phyloP scores from a whole-genome alignment of 2,113 vertebrate genomes.

The Chionis minor region DNA sequence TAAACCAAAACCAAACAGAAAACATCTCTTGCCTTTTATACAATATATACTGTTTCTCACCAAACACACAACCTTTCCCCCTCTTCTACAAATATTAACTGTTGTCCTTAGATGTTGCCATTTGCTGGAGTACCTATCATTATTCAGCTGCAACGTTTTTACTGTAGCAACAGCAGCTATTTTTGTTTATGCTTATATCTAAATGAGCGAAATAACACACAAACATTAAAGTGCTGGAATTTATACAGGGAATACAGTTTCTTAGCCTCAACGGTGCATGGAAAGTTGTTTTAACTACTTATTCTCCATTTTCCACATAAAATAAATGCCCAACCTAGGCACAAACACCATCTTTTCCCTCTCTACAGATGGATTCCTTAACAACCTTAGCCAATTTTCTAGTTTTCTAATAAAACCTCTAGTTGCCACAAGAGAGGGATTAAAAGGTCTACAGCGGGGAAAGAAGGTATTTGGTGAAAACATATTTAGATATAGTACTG shows the following conservation, averaged over 20 bases:
- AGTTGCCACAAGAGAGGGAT: not conserved
- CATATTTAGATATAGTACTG: not conserved
- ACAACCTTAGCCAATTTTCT: not conserved
- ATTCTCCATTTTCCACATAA: not conserved
- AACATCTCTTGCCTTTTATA: not conserved
- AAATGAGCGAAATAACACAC: not conserved
- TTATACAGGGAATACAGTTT: not conserved
- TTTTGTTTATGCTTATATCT: not conserved
- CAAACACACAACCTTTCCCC: not conserved
- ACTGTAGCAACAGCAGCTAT: not conserved
- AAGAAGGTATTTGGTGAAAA: not conserved
- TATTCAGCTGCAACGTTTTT: not conserved
- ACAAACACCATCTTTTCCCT: not conserved
- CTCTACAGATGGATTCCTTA: not conserved
- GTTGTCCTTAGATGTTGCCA: not conserved
- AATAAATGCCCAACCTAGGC: not conserved
- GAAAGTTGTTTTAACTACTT: not conserved
- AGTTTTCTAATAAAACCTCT: not conserved
- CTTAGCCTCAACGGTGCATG: not conserved
- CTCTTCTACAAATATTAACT: not conserved
- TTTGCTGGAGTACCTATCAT: not conserved
- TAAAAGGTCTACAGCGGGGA: not conserved
- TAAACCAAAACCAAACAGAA: not conserved
- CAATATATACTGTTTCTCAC: not conserved
- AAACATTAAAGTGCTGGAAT: not conserved